A percentile compares a stretch with the other conserved stretches of the same genome.
Conservation (phyloP, 1,140 invertebrate genomes). For the Metopolophium dirhodum region DNA sequence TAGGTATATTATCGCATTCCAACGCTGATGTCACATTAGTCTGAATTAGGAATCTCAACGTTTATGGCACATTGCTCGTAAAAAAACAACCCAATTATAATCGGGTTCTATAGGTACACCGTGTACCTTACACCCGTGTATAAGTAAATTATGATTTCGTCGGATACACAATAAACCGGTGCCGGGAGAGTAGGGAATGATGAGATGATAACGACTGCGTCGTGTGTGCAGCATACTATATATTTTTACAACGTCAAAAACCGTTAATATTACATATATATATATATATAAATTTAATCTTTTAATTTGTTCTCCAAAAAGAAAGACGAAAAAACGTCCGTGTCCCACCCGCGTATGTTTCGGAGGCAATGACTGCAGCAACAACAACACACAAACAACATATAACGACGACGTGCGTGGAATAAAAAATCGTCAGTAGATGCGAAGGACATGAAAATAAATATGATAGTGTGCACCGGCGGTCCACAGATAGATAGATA, state of each 20-base stretch:
- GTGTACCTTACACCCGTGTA: background rate
- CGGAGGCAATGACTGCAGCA: background rate
- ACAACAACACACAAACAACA: background rate
- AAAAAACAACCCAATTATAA: background rate
- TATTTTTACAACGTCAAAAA: slow-evolving; percentile 26
- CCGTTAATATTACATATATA: slow-evolving; percentile 19
- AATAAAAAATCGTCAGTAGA: slow-evolving; percentile 35
- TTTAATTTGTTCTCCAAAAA: slow-evolving; percentile 39
- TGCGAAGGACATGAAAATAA: slow-evolving; percentile 21
- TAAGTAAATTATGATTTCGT: background rate
- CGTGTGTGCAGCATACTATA: background rate
- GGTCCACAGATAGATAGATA: background rate
- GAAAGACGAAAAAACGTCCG: background rate
- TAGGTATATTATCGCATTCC: slow-evolving; percentile 12
- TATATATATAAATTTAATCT: background rate
- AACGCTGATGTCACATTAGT: background rate
- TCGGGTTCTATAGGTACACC: background rate
- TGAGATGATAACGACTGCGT: slow-evolving; percentile 22
- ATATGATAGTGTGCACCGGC: background rate
- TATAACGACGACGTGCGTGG: slow-evolving; percentile 11
- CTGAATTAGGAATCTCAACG: background rate
- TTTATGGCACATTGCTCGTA: background rate
- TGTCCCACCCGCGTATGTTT: background rate
- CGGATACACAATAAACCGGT: background rate
- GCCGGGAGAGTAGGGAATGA: background rate